Conservation (phyloP, 1,140 invertebrate genomes). For the Sitophilus oryzae region DNA sequence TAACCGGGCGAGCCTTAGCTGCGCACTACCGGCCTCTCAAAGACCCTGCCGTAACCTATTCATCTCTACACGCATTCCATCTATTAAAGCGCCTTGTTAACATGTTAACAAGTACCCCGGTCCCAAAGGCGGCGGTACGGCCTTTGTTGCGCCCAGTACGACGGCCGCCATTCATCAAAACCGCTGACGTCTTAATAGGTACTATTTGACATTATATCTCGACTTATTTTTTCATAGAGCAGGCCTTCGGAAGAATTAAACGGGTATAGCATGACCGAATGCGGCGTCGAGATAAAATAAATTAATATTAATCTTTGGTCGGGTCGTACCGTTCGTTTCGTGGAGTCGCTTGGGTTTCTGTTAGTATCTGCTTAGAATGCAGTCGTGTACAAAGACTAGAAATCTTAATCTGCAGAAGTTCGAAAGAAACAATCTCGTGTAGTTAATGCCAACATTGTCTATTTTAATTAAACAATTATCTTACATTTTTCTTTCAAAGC, state of each 20-base stretch:
- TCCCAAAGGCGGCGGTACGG: slow-evolving; percentile 3
- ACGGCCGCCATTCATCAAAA: slow-evolving; percentile 25
- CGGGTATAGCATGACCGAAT: slow-evolving; percentile 23
- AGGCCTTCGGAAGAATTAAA: slow-evolving; percentile 16
- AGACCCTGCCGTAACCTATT: too few species aligned
- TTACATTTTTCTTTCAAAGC: too few species aligned
- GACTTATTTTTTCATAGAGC: slow-evolving; percentile 21
- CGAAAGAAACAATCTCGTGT: too few species aligned
- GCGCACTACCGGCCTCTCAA: too few species aligned
- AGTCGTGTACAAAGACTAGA: too few species aligned
- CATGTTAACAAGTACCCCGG: slow-evolving; percentile 23
- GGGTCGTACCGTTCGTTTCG: too few species aligned
- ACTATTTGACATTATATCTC: slow-evolving; percentile 28
- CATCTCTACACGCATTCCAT: not conserved
- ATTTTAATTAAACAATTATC: too few species aligned
- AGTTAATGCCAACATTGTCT: too few species aligned
- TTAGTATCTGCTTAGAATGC: too few species aligned
- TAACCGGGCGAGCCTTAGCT: too few species aligned
- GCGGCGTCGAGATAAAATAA: slow-evolving; percentile 27
- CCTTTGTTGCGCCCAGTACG: not conserved
- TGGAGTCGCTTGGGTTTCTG: too few species aligned
- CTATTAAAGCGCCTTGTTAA: slow-evolving; percentile 18
- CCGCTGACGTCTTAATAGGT: slow-evolving; percentile 27
- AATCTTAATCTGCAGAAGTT: too few species aligned
- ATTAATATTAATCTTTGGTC: slow-evolving; percentile 27